Evolutionary conservation across 1,140 invertebrate genomes (phyloP).

Genomic region (Hirudo medicinalis): DNA sequence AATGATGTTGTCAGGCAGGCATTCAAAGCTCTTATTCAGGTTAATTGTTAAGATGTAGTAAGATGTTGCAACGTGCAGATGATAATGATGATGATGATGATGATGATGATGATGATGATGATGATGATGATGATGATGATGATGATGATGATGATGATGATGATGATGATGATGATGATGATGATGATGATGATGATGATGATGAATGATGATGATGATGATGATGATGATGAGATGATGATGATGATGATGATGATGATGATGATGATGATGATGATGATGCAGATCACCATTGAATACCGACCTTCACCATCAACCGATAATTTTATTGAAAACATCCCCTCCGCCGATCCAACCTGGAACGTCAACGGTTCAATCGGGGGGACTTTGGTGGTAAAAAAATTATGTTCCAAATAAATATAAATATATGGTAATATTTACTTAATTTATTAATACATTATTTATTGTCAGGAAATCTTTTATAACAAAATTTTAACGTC

Average conservation of each 20-base stretch:
- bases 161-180: not conserved
- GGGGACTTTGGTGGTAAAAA: not conserved
- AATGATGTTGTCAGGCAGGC: not conserved
- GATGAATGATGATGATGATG: no score
- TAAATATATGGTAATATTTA: no score
- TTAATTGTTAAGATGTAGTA: not conserved
- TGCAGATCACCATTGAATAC: slow-evolving; percentile 7
- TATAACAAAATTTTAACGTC: no score
- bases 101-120: not conserved
- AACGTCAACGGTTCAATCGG: slow-evolving; percentile 9
- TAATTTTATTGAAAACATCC: slow-evolving; percentile 13
- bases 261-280: not conserved
- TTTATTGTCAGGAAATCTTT: no score
- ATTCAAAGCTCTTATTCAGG: slow-evolving; percentile 5
- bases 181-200: no score
- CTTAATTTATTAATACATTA: no score
- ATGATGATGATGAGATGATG: not conserved
- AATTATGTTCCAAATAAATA: no score
- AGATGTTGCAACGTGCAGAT: no score
- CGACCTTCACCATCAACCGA: no score
- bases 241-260: not conserved
- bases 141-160: not conserved
- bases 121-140: not conserved
- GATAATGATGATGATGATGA: not conserved
- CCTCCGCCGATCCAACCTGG: slow-evolving; percentile 4